Evolutionary conservation across 2,113 vertebrate genomes (phyloP).

Genomic region (Glaucomys volans): DNA sequence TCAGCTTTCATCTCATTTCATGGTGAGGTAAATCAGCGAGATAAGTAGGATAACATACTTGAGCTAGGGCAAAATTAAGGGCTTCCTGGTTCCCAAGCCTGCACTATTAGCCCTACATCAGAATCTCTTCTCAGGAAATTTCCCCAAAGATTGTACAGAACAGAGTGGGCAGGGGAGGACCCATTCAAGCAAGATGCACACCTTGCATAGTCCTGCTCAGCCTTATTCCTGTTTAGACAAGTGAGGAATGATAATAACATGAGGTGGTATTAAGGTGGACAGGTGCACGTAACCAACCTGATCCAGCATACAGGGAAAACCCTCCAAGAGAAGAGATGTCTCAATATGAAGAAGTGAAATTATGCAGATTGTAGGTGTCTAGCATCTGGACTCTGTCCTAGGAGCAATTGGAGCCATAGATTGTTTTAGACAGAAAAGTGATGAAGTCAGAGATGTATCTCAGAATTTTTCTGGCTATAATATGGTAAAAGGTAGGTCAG

Average conservation of each 20-base stretch:
- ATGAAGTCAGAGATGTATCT: background rate
- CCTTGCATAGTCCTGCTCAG: background rate
- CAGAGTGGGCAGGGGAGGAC: background rate
- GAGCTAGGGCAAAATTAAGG: background rate
- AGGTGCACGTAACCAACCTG: too few species aligned
- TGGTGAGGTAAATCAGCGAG: background rate
- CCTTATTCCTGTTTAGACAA: background rate
- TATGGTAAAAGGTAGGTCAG: background rate
- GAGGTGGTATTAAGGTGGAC: background rate
- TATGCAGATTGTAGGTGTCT: background rate
- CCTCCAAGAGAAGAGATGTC: background rate
- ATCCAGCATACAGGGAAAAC: background rate
- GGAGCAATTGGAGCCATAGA: background rate
- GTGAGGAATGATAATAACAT: background rate
- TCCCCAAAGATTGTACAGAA: conserved; percentile 5
- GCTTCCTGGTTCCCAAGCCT: background rate
- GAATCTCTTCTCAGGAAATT: background rate
- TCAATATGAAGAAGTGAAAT: background rate
- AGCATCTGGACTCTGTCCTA: background rate
- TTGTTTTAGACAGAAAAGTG: background rate
- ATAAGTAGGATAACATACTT: background rate
- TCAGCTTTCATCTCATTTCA: background rate
- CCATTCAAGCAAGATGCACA: background rate
- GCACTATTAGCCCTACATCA: background rate
- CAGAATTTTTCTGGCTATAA: background rate